Evolutionary conservation across 2,888 invertebrate species (phyloP), one percentile per base, ranked within the genome.

Genomic region (Torymus auratus): DNA sequence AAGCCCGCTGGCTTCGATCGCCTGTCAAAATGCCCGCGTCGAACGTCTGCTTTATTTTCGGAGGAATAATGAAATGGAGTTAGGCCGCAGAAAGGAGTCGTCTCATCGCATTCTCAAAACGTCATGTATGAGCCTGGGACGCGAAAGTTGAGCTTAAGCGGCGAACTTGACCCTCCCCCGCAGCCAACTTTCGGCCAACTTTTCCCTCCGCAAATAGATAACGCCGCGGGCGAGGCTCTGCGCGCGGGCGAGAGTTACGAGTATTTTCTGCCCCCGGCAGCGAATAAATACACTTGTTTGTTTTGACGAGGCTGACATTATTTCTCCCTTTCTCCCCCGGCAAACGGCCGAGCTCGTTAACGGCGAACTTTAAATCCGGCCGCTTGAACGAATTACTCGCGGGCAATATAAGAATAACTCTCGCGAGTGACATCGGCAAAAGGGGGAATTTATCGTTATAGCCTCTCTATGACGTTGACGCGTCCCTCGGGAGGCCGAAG

Each of bases 151-250:
- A n/a, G 7, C 60, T 61, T 52, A 58, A 52, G 52, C 52, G 55
- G 17, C 28, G 56, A 71, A 71, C 61, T 71, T 71, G 61, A 71
- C 64, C 23, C 13, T 20, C 14, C 11, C n/a, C 7, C 41, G 41
- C 41, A 41, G 41, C 7, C 50, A 67, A 74, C 58, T 74, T 67
- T 52, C 7, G 1, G n/a, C 2, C 61, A 58, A 56, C 52, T 60
- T 74, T 58, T 73, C 20, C 41, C 7, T 41, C 11, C 58, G 20
- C 50, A 74, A 67, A 67, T 60, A 65, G 50, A 52, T 74, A 74
- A 74, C 55, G 50, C 13, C 41, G 20, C 11, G 1, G 0, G 1
- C n/a, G 41, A 41, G 7, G 41, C 41, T 11, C 15, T 13, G 12
- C 56, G 23, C 56, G 28, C 28, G 1, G 17, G 12, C 1, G 13